Base-by-base conservation (phyloP, 2,113 vertebrate genomes). In the Bubo blakistoni region DNA sequence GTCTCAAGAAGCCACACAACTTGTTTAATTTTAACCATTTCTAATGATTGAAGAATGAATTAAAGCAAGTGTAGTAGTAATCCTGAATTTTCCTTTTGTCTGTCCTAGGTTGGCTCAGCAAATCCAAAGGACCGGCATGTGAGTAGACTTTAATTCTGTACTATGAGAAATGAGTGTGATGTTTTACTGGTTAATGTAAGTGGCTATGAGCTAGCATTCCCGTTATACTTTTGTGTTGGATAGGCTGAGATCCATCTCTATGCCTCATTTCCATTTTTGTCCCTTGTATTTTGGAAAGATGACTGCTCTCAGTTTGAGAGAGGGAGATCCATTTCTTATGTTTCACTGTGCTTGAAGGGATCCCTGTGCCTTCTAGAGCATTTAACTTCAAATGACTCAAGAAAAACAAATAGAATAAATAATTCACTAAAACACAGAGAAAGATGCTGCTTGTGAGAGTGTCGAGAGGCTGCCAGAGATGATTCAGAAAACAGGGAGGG, bases 101-200 rank as follows among this genome's bases (percentile, higher is more conserved):
- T 87, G 14, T 82, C 84, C 44, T 87, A 95, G 95, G 87, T 66
- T 89, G 66, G 91, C 84, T 29, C 57, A 91, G 84, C 88, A 96
- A 96, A 95, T 94, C 94, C 78, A 94, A 94, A 92, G 86, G 91
- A 95, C 70, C 84, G 82, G 15, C 81, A 90, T 96, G 92, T 95
- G 38, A 95, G 95, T 97, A 95, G 74, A 80, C 14, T 91, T 67
- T 12, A 0, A 29, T 86, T 88, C 65, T 92, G 16, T 92, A 27
- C 42, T 59, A 2, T 61, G 36, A 89, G 40, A 94, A 87, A 69
- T 54, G 6, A 52, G 24, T 59, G 29, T 3, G 11, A 26, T 79
- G 25, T 81, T 72, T 63, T 77, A 57, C 21, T 81, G 34, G 9
- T 66, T 84, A 67, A 51, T 42, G 3, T 32, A 89, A 67, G 17